Evolutionary conservation across 2,797 vertebrate genomes (phyloP), one percentile per base, ranked within the genome.

Genomic region (Fundulus diaphanus): DNA sequence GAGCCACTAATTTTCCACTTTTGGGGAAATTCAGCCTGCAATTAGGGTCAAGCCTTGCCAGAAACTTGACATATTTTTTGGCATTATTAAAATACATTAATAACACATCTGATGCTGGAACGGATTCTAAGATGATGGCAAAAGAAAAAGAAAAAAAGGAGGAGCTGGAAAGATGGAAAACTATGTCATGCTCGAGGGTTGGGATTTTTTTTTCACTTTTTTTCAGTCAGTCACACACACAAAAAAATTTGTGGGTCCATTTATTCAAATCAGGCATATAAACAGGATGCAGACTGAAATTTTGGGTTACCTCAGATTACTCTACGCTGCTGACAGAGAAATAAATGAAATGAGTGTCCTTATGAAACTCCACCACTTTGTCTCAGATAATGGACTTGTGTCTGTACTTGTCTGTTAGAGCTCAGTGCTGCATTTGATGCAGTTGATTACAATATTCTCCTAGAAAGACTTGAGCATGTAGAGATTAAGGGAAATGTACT

Each of bases 1-100:
- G 59, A 88, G 72, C 86, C 77, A 83, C 81, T 84, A 69, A 87
- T 89, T 90, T 88, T 91, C 82, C 88, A 87, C 88, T 91, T 87
- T 85, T 70, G 70, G 82, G 78, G 74, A 77, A 80, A 78, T 85
- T 85, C 80, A 78, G 61, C 54, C 83, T 88, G 54, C 77, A 92
- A 89, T 90, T 86, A 82, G 68, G 77, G 72, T 86, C 80, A 76
- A 86, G 78, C 76, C 33, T 76, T 1, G 4, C 72, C 83, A 90
- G 86, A 83, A 83, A 83, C 65, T 75, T 85, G 87, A 86, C 74
- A 59, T 88, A 54, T 79, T 80, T 85, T n/a, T n/a, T n/a, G n/a
- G n/a, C n/a, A n/a, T n/a, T n/a, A n/a, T n/a, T n/a, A 82, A 77
- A 76, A 84, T 74, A 20, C 77, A 79, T 86, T 86, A 82, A 77